phyloP scores from a whole-genome alignment of 1,140 invertebrate species.

The Polyergus mexicanus region DNA sequence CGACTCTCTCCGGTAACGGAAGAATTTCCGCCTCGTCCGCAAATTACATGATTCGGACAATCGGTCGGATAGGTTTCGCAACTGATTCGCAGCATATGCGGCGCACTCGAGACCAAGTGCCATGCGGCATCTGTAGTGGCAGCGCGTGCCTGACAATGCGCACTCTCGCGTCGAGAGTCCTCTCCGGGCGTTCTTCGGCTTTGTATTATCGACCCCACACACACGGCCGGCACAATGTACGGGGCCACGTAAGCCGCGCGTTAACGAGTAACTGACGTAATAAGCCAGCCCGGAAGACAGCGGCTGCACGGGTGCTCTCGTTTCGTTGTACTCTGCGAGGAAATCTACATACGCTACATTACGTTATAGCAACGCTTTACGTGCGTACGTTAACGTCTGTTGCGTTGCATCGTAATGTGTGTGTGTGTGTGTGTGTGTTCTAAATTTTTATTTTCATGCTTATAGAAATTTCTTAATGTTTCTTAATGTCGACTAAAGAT shows the following conservation, averaged over 20 bases:
- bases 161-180: slow-evolving; percentile 77
- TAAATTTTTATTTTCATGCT: neutral
- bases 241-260: slow-evolving; percentile 50
- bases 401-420: neutral
- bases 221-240: slow-evolving; percentile 45
- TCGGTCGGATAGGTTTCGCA: slow-evolving; percentile 77
- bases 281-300: slow-evolving; percentile 61
- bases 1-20: slow-evolving; percentile 50
- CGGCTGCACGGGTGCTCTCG: slow-evolving; percentile 54
- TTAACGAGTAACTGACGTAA: slow-evolving; percentile 70
- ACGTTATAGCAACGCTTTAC: neutral
- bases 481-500: no score
- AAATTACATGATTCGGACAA: slow-evolving; percentile 44
- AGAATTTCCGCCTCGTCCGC: slow-evolving; percentile 57
- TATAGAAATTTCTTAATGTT: no score
- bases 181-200: slow-evolving; percentile 67
- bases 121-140: slow-evolving; percentile 82
- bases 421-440: no score
- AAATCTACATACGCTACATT: no score
- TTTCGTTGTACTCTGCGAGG: neutral
- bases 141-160: slow-evolving; percentile 85
- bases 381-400: neutral
- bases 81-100: slow-evolving; percentile 84
- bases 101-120: slow-evolving; percentile 68
- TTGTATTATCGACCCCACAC: slow-evolving; percentile 70